Conservation (phyloP, 2,888 invertebrate species). For the Troides helena region DNA sequence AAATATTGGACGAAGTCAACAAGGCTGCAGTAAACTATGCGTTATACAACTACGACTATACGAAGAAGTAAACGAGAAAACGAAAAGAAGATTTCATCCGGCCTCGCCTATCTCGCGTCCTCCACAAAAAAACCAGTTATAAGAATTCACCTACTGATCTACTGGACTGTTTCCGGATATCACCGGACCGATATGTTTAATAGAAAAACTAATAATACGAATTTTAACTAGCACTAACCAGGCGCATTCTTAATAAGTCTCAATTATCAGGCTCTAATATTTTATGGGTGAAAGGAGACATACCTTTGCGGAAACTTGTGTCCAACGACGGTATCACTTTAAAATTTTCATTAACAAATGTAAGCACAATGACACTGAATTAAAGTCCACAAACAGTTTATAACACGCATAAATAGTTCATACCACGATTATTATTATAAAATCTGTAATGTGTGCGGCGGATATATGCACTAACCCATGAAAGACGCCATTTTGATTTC, state of each 20-base stretch:
- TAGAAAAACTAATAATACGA: slow-evolving; percentile 27
- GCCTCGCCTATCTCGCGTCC: slow-evolving; percentile 51
- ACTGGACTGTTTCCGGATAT: slow-evolving; percentile 58
- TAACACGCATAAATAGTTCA: slow-evolving; percentile 45
- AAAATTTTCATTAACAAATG: slow-evolving; percentile 41
- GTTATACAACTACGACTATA: slow-evolving; percentile 30
- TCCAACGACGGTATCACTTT: slow-evolving; percentile 45
- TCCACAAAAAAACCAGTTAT: slow-evolving; percentile 59
- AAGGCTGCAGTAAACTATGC: slow-evolving; percentile 41
- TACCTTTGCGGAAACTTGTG: slow-evolving; percentile 63
- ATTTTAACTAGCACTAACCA: neutral
- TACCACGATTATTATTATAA: slow-evolving; percentile 53
- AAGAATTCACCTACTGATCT: slow-evolving; percentile 69
- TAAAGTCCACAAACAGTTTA: slow-evolving; percentile 54
- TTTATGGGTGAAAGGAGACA: slow-evolving; percentile 76
- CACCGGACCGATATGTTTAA: slow-evolving; percentile 36
- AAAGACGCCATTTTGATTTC: slow-evolving; percentile 80
- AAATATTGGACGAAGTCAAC: slow-evolving; percentile 42
- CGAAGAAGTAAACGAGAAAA: slow-evolving; percentile 49
- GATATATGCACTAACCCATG: slow-evolving; percentile 70
- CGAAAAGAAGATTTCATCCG: slow-evolving; percentile 54
- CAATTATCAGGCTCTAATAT: slow-evolving; percentile 57
- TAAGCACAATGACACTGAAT: slow-evolving; percentile 54
- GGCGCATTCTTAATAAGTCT: slow-evolving; percentile 43
- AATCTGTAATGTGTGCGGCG: slow-evolving; percentile 61